Evolutionary conservation across 2,113 vertebrate species (phyloP).

Genomic region (Alosa alosa): DNA sequence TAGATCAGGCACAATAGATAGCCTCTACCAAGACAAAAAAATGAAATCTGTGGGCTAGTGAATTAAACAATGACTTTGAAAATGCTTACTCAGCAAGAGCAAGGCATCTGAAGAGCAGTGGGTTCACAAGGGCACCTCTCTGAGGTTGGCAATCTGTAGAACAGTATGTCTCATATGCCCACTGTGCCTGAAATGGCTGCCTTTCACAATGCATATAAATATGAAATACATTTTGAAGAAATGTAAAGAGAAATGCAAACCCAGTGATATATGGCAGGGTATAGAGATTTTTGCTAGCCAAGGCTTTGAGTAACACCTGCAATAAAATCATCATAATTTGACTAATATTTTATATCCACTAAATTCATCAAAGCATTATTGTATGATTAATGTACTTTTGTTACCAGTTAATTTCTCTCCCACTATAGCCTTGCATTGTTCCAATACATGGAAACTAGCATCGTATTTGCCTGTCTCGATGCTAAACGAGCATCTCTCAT

Average conservation of each 20-base stretch:
- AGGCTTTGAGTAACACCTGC: neutral
- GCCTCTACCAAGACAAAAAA: neutral
- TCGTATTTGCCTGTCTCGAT: constrained; percentile 14
- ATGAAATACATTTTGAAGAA: neutral
- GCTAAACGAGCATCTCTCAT: constrained; percentile 24
- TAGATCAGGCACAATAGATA: neutral
- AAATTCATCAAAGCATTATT: neutral
- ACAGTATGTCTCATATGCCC: constrained; percentile 42
- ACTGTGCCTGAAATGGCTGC: constrained; percentile 36
- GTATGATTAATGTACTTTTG: neutral
- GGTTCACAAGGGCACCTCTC: constrained; percentile 43
- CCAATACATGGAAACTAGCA: neutral
- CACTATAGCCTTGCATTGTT: neutral
- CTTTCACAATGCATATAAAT: constrained; percentile 30
- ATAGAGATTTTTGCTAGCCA: neutral
- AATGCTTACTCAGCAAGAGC: constrained; percentile 51
- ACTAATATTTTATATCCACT: neutral
- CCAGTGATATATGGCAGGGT: neutral
- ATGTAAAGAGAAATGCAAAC: neutral
- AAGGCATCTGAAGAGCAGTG: constrained; percentile 35
- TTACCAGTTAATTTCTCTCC: neutral
- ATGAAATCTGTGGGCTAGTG: constrained; percentile 6
- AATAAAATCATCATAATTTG: neutral
- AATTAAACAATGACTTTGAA: constrained; percentile 46
- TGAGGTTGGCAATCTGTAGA: constrained; percentile 45